These are phyloP conservation scores for Chrysolina oricalcia DNA, from an alignment of 2,888 invertebrate species.

Conservation along the genomic window DNA sequence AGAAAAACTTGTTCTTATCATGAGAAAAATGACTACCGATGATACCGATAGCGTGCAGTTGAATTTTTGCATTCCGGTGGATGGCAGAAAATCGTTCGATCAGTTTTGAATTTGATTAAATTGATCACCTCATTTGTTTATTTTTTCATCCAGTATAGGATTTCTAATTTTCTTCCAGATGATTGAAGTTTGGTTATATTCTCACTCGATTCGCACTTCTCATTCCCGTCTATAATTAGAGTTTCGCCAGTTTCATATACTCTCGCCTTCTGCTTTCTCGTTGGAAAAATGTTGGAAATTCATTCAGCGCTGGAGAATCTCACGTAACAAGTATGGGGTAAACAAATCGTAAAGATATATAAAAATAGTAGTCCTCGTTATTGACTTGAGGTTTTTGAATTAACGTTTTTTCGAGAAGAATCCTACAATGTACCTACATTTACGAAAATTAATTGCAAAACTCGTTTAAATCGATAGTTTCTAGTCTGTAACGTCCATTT, in stretches of 20 bases:
- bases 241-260: constrained; percentile 6
- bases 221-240: constrained; percentile 12
- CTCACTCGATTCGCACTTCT: neutral
- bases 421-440: no score
- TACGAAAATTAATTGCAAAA: no score
- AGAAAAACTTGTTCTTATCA: no score
- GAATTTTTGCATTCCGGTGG: no score
- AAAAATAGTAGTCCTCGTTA: constrained; percentile 21
- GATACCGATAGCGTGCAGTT: no score
- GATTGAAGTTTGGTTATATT: neutral
- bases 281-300: constrained; percentile 9
- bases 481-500: no score
- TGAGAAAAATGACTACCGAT: no score
- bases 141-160: no score
- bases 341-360: constrained; percentile 32
- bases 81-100: no score
- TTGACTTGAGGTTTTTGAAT: neutral
- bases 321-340: constrained; percentile 27
- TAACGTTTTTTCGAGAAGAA: neutral
- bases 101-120: no score
- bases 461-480: no score
- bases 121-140: no score
- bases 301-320: constrained; percentile 25
- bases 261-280: constrained; percentile 3
- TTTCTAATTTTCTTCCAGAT: neutral